Evolutionary conservation across 2,113 vertebrate genomes (phyloP).

Genomic region (Leucopternis melanops): DNA sequence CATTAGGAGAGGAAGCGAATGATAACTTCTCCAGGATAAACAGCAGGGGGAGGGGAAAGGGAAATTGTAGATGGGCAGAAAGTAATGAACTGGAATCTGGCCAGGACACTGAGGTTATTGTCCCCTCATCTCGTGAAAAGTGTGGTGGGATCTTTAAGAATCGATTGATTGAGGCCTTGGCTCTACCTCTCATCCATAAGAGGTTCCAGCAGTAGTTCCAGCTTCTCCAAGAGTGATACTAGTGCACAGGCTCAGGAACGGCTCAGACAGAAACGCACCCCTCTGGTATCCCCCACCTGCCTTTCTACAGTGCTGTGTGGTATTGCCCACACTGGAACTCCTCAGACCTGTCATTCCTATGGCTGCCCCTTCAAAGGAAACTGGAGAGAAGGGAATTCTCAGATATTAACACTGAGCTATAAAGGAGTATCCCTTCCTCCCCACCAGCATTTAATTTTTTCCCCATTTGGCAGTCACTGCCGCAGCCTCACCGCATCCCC

Average conservation of each 20-base stretch:
- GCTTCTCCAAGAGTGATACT: neutral
- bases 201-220: neutral
- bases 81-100: constrained; percentile 45
- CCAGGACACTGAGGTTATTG: constrained; percentile 31
- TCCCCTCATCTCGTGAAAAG: neutral
- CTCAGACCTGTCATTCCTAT: neutral
- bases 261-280: neutral
- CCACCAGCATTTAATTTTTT: neutral
- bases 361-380: neutral
- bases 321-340: neutral
- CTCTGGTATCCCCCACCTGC: neutral
- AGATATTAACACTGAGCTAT: neutral
- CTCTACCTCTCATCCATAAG: neutral
- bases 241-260: neutral
- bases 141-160: constrained; percentile 10
- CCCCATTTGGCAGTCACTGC: neutral
- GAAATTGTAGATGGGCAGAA: constrained; percentile 24
- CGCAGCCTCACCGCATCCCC: neutral
- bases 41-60: neutral
- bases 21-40: constrained; percentile 21
- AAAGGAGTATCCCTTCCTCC: neutral
- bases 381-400: neutral
- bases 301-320: neutral
- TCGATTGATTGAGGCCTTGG: neutral
- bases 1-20: neutral